phyloP scores from a whole-genome alignment of 2,888 invertebrate species.

The Ophion ventricosus region DNA sequence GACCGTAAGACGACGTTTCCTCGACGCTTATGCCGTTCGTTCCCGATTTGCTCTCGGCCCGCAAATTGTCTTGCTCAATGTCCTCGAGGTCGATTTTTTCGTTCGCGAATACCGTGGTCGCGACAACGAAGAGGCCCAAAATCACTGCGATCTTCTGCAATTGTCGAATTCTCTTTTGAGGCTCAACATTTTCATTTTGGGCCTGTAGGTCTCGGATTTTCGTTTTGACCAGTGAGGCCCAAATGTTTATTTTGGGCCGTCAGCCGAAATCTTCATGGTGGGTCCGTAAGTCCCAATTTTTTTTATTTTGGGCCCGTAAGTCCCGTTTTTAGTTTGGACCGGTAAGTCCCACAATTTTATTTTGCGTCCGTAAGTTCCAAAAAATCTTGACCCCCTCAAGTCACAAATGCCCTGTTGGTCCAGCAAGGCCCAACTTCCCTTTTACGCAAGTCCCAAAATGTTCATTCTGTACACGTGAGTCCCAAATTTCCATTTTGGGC shows the following conservation, averaged over 20 bases:
- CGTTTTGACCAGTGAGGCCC: too few relatives aligned
- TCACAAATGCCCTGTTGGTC: too few relatives aligned
- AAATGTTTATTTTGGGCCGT: too few relatives aligned
- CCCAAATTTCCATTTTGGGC: too few relatives aligned
- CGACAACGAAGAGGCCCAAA: constrained; percentile 70
- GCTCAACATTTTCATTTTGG: background rate
- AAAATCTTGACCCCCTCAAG: too few relatives aligned
- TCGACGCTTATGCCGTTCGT: constrained; percentile 65
- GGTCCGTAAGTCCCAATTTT: background rate
- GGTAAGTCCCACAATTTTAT: too few relatives aligned
- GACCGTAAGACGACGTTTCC: constrained; percentile 70
- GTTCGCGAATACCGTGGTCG: constrained; percentile 82
- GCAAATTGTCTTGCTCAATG: constrained; percentile 89
- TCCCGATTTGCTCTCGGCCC: constrained; percentile 84
- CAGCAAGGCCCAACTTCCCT: too few relatives aligned
- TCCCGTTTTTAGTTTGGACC: too few relatives aligned
- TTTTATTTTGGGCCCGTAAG: too few relatives aligned
- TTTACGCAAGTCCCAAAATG: too few relatives aligned
- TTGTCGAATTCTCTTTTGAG: background rate
- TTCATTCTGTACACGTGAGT: too few relatives aligned
- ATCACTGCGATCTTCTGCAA: constrained; percentile 75
- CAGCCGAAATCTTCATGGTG: background rate
- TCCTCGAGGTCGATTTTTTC: constrained; percentile 90
- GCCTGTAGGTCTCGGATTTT: background rate
- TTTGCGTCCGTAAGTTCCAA: too few relatives aligned